Percentiles rank a stretch among this genome's conserved stretches.
Evolutionary conservation across 35 echinoderm and acorn worm species (phyloP).

Genomic region (Ophioderma brevispina): DNA sequence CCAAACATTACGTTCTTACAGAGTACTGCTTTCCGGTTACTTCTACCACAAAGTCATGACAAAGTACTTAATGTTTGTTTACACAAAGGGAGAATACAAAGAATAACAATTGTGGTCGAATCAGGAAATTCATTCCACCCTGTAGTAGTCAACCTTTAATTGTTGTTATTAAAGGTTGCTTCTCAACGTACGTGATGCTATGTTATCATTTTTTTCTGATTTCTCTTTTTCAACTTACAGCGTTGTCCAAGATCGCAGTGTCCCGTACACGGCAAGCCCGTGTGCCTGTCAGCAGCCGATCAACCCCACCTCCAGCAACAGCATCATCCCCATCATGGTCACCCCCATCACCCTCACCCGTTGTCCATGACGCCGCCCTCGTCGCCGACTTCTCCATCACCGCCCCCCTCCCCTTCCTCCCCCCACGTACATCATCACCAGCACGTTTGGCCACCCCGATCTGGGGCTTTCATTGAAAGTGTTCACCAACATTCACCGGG

Average conservation of each 20-base stretch:
- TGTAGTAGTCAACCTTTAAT: too few relatives aligned
- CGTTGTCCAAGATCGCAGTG: slow-evolving; percentile 37
- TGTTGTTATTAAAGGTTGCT: too few relatives aligned
- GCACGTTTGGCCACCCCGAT: slow-evolving; percentile 6
- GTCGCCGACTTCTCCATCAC: background rate
- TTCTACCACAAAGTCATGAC: too few relatives aligned
- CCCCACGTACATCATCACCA: background rate
- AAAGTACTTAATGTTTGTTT: too few relatives aligned
- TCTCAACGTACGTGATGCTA: too few relatives aligned
- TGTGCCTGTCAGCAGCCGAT: slow-evolving; percentile 13
- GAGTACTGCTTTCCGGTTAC: too few relatives aligned
- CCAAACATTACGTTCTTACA: too few relatives aligned
- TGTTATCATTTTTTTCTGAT: too few relatives aligned
- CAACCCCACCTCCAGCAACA: slow-evolving; percentile 7
- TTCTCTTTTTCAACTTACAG: background rate
- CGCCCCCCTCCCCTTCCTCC: slow-evolving; percentile 17
- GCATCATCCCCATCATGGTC: slow-evolving; percentile 13
- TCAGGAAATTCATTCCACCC: too few relatives aligned
- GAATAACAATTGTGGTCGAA: too few relatives aligned
- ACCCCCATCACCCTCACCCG: background rate
- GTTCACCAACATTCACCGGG: slow-evolving; percentile 64
- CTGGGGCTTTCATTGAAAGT: slow-evolving; percentile 56
- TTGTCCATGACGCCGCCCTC: too few relatives aligned
- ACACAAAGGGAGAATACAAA: too few relatives aligned
- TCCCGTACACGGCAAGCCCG: slow-evolving; percentile 35